Evolutionary conservation across 2,797 vertebrate species (phyloP).

Genomic region (Dipus sagitta): DNA sequence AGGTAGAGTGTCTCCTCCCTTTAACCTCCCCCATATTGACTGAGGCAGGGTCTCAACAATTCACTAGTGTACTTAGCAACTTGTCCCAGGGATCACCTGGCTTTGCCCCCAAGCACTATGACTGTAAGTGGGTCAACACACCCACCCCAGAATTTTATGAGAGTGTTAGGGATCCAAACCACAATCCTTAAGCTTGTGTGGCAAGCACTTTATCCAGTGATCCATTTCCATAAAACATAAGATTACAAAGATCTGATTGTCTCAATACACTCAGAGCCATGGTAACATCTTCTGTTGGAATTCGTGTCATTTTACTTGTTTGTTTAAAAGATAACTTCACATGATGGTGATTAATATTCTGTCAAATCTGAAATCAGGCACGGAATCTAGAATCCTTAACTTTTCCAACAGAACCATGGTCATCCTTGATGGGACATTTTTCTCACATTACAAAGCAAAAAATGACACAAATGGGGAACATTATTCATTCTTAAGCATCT

Average conservation of each 20-base stretch:
- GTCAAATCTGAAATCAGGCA: neutral
- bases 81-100: too few species aligned
- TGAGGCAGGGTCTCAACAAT: too few species aligned
- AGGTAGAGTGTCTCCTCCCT: too few species aligned
- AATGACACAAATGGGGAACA: neutral
- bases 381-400: constrained; percentile 3
- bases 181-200: too few species aligned
- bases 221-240: neutral
- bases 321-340: constrained; percentile 5
- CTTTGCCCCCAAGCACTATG: too few species aligned
- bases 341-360: constrained; percentile 3
- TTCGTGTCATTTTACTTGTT: constrained; percentile 42
- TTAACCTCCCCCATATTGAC: too few species aligned
- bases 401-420: constrained; percentile 34
- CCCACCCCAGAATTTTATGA: too few species aligned
- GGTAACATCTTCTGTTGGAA: neutral
- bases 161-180: too few species aligned
- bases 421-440: constrained; percentile 26
- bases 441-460: constrained; percentile 9
- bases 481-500: constrained; percentile 52
- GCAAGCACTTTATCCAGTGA: too few species aligned
- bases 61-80: too few species aligned
- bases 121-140: too few species aligned
- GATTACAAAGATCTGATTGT: constrained; percentile 39
- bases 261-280: neutral